phyloP scores from a whole-genome alignment of 2,888 invertebrate genomes.

The Adelphocoris suturalis region DNA sequence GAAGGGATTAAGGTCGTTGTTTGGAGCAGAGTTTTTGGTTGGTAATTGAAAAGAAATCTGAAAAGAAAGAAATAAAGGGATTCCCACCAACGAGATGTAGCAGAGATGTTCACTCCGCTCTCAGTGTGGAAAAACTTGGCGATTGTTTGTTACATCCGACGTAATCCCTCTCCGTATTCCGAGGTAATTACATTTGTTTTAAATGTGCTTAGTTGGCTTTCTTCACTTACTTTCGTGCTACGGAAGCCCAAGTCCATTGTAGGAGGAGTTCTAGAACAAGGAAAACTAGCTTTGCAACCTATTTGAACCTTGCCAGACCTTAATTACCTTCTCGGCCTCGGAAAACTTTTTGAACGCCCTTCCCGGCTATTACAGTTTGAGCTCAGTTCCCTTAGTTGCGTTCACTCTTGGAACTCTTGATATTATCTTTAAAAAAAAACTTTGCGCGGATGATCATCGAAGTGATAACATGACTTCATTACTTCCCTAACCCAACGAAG shows the following conservation, averaged over 20 bases:
- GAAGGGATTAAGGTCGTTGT: not conserved
- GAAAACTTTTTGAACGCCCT: constrained; percentile 1
- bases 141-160: not conserved
- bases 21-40: not conserved
- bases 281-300: not conserved
- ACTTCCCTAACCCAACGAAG: too few species aligned
- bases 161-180: not conserved
- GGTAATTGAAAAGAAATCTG: not conserved
- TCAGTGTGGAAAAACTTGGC: not conserved
- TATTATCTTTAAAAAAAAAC: too few species aligned
- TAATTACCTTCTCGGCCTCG: constrained; percentile 17
- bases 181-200: constrained; percentile 33
- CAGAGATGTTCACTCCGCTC: too few species aligned
- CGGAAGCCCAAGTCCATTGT: not conserved
- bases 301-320: constrained; percentile 7
- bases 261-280: not conserved
- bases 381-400: not conserved
- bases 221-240: constrained; percentile 24
- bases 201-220: constrained; percentile 36
- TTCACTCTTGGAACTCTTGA: too few species aligned
- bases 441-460: too few species aligned
- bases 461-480: too few species aligned
- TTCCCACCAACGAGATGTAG: too few species aligned
- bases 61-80: not conserved
- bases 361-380: not conserved